Percentiles rank a stretch among this genome's conserved stretches.
Conservation (phyloP, 2,888 invertebrate species). For the Lissocephala sabroskyi region DNA sequence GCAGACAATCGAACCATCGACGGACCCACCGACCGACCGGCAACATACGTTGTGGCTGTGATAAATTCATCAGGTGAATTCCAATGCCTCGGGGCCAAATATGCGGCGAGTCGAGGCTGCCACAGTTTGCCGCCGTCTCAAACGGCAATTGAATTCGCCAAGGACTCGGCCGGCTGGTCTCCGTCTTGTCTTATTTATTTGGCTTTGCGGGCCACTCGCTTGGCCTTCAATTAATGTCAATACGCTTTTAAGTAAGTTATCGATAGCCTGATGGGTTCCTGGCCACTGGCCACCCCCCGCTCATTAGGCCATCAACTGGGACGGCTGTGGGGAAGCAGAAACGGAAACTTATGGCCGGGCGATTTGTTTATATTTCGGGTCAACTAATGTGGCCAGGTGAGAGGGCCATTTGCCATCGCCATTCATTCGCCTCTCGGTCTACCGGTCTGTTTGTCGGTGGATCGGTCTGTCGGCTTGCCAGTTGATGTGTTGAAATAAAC, state of each 20-base stretch:
- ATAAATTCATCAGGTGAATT: conserved; percentile 72
- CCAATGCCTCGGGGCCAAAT: conserved; percentile 54
- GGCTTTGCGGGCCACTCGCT: conserved; percentile 61
- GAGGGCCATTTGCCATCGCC: too few relatives aligned
- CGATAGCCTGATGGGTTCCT: background rate
- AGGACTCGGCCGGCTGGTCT: too few relatives aligned
- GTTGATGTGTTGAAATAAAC: conserved; percentile 62
- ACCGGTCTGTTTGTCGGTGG: background rate
- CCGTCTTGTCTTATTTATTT: conserved; percentile 57
- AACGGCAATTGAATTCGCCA: conserved; percentile 69
- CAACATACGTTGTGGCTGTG: conserved; percentile 37
- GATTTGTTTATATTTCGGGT: conserved; percentile 58
- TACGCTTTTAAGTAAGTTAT: conserved; percentile 59
- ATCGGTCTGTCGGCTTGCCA: conserved; percentile 20
- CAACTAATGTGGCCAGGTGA: conserved; percentile 32
- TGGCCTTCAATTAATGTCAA: conserved; percentile 71
- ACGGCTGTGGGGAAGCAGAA: conserved; percentile 18
- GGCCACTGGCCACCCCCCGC: background rate
- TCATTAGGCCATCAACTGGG: background rate
- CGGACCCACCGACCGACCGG: conserved; percentile 44
- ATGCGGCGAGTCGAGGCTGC: conserved; percentile 22
- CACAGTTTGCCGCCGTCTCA: conserved; percentile 43
- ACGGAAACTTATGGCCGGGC: conserved; percentile 52
- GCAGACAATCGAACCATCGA: too few relatives aligned
- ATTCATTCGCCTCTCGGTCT: too few relatives aligned